These are phyloP conservation scores for Xestia ashworthii DNA, from an alignment of 2,888 invertebrate species.

Conservation along the genomic window DNA sequence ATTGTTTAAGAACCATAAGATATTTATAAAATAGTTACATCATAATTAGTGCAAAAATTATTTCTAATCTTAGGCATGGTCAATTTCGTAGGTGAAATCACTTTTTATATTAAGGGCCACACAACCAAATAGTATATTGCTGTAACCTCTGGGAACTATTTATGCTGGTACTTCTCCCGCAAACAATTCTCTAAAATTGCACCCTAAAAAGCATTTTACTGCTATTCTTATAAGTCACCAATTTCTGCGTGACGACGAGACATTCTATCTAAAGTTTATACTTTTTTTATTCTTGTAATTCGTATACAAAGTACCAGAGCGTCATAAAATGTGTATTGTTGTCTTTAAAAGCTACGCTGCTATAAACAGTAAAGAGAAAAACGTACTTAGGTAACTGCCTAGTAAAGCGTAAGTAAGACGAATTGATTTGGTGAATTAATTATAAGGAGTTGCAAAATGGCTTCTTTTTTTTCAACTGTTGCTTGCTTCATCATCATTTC, in stretches of 20 bases:
- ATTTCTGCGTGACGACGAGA: conserved; percentile 51
- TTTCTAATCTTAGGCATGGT: neutral
- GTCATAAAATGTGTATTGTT: conserved; percentile 53
- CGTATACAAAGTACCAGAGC: conserved; percentile 48
- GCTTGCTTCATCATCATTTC: too few species aligned
- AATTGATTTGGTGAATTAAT: conserved; percentile 20
- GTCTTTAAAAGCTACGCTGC: conserved; percentile 42
- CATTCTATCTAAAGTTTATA: conserved; percentile 50
- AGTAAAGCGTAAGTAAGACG: conserved; percentile 16
- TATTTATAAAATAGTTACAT: neutral
- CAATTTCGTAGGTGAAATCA: neutral
- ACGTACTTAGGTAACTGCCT: conserved; percentile 10
- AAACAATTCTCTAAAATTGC: conserved; percentile 18
- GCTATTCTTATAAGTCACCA: conserved; percentile 43
- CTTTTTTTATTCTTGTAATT: conserved; percentile 61
- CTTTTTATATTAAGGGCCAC: neutral
- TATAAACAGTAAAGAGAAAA: conserved; percentile 28
- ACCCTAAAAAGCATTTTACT: conserved; percentile 52
- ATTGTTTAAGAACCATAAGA: neutral
- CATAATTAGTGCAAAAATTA: neutral
- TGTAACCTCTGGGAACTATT: neutral
- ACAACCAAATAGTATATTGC: neutral
- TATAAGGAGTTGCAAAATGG: neutral
- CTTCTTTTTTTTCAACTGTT: neutral
- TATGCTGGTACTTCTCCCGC: neutral